Conservation (phyloP, 2,797 vertebrate genomes). For the Periparus ater region DNA sequence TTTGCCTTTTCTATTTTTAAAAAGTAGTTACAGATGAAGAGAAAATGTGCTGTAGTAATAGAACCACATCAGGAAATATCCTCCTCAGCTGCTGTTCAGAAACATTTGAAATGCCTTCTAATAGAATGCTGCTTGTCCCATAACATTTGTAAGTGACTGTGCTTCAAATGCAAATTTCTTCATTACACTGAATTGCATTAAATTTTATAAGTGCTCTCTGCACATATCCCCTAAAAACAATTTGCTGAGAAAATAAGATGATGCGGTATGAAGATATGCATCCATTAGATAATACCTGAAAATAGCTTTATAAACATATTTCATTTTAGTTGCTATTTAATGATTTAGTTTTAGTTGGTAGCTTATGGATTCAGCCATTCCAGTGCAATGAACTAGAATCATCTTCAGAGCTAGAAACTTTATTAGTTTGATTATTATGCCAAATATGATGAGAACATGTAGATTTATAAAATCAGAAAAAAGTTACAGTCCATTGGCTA, state of each 20-base stretch:
- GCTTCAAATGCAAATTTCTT: constrained; percentile 75
- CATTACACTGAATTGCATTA: constrained; percentile 72
- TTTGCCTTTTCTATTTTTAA: constrained; percentile 74
- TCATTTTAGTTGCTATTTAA: constrained; percentile 71
- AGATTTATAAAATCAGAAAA: constrained; percentile 55
- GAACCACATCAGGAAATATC: constrained; percentile 68
- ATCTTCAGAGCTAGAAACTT: constrained; percentile 55
- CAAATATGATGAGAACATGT: constrained; percentile 35
- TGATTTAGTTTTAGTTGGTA: constrained; percentile 57
- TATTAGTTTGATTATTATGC: constrained; percentile 71
- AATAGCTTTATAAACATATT: constrained; percentile 67
- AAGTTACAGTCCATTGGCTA: constrained; percentile 35
- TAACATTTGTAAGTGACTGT: constrained; percentile 67
- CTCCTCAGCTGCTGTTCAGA: constrained; percentile 63
- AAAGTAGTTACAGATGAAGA: constrained; percentile 70
- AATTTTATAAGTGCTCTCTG: constrained; percentile 64
- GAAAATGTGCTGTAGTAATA: constrained; percentile 67
- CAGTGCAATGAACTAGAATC: constrained; percentile 39
- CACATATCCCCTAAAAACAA: constrained; percentile 68
- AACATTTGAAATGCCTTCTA: constrained; percentile 65
- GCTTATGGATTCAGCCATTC: constrained; percentile 59
- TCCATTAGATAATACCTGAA: constrained; percentile 68
- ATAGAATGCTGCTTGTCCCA: constrained; percentile 63
- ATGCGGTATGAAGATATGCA: constrained; percentile 41
- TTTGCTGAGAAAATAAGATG: constrained; percentile 71